Conservation (phyloP, 2,888 invertebrate species). For the Mimumesa dahlbomi region DNA sequence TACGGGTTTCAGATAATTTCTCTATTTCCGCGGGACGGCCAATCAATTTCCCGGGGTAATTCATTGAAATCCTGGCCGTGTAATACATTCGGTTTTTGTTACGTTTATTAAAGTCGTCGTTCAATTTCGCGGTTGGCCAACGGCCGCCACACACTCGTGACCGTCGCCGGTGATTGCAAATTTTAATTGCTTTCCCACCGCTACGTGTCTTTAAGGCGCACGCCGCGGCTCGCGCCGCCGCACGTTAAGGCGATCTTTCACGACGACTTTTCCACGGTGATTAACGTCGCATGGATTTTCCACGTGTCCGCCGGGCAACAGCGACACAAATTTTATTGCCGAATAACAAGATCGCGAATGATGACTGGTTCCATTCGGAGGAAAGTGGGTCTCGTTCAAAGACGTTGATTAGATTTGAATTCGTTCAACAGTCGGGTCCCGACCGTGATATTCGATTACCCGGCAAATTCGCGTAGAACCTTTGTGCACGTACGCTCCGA, state of each 20-base stretch:
- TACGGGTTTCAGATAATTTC: conserved; percentile 47
- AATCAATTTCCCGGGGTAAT: conserved; percentile 60
- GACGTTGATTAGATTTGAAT: conserved; percentile 16
- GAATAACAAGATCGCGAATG: conserved; percentile 1
- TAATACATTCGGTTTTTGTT: conserved; percentile 37
- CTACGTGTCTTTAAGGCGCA: too few species aligned
- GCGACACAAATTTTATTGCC: background rate
- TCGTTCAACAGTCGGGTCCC: background rate
- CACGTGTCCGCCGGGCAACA: too few species aligned
- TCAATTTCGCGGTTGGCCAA: conserved; percentile 53
- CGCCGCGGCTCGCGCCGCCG: too few species aligned
- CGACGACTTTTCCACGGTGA: too few species aligned
- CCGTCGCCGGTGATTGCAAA: conserved; percentile 19
- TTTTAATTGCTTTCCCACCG: conserved; percentile 53
- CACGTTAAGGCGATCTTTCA: too few species aligned
- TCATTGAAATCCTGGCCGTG: conserved; percentile 45
- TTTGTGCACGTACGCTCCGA: too few species aligned
- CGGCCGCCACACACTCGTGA: conserved; percentile 4
- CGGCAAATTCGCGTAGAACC: background rate
- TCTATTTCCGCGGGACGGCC: conserved; percentile 28
- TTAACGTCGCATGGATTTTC: too few species aligned
- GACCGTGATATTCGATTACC: conserved; percentile 30
- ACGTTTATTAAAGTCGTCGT: conserved; percentile 52
- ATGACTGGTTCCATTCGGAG: background rate
- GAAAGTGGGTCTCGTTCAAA: background rate